Base-by-base conservation (phyloP, 2,888 invertebrate species). In the Drosophila lacicola region DNA sequence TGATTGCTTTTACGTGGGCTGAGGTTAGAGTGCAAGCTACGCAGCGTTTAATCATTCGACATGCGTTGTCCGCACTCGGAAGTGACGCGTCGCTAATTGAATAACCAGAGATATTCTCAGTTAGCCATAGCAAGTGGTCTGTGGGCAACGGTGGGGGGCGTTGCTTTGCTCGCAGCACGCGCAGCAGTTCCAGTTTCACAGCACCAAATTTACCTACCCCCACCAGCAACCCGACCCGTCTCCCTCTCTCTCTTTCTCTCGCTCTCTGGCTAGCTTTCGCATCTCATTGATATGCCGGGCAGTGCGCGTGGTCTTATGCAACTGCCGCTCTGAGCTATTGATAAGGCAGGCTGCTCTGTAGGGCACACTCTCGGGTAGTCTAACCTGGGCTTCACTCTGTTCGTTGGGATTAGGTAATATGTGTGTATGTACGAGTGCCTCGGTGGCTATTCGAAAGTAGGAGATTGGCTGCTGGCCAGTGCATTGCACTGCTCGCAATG, bases 261-360 rank as follows among this genome's bases (percentile, higher is more conserved):
- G 17, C 51, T 33, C 13, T 25, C n/a, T 17, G 0, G 29, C 29
- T 19, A 17, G 39, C 63, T 69, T 54, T 54, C 50, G 69, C 53
- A 80, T 68, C 83, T 72, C 80, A 88, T 83, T 88, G 88, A 85
- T 80, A 83, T 83, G 83, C 88, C 70, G 74, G 72, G 25, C 71
- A 64, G 25, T 45, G 55, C 64, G 74, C 70, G 50, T 65, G 55
- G 14, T 65, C 58, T 76, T 76, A 76, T 76, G 75, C 78, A 76
- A 76, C 33, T 17, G 39, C 19, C 55, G 57, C 51, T 41, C 45
- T 21, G 25, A 57, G 69, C 74, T 44, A 51, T 33, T 69, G 70
- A 69, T 69, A 69, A 69, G 69, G 61, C 51, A 69, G 69, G 61
- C 51, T 34, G 46, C 70, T 75, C 55, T 71, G 58, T 75, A 75